phyloP scores from a whole-genome alignment of 2,797 vertebrate species.

The Melopsittacus undulatus region DNA sequence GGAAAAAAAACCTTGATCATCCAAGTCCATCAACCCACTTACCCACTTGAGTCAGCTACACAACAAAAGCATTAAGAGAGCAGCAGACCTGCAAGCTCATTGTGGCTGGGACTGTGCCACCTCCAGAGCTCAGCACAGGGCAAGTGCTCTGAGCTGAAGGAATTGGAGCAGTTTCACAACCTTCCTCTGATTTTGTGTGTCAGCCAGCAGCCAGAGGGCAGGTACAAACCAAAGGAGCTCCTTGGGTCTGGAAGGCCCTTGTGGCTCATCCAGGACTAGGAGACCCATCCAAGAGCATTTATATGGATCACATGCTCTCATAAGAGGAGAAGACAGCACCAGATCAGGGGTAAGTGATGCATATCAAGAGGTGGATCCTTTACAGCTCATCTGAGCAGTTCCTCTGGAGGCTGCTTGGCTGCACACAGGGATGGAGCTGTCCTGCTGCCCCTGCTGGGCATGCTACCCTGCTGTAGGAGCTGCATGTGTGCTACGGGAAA shows the following conservation, averaged over 20 bases:
- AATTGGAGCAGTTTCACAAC: accelerated
- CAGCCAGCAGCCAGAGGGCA: background rate
- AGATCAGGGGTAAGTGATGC: background rate
- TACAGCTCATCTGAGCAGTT: background rate
- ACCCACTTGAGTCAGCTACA: background rate
- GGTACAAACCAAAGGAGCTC: background rate
- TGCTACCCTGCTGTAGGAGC: background rate
- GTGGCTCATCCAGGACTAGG: background rate
- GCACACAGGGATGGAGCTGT: background rate
- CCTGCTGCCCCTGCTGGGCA: background rate
- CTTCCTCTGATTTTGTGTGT: background rate
- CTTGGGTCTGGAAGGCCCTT: background rate
- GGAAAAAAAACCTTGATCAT: background rate
- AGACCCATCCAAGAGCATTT: background rate
- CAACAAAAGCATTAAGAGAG: background rate
- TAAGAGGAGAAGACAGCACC: background rate
- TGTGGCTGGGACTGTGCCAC: background rate
- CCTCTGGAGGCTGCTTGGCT: background rate
- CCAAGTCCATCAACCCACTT: background rate
- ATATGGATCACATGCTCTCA: background rate
- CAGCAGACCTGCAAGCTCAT: background rate
- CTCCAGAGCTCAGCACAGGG: background rate
- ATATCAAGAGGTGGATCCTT: background rate
- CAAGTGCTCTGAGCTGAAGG: background rate
- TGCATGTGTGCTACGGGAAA: background rate